phyloP scores from a whole-genome alignment of 1,140 invertebrate genomes.

The Drosophila serrata region DNA sequence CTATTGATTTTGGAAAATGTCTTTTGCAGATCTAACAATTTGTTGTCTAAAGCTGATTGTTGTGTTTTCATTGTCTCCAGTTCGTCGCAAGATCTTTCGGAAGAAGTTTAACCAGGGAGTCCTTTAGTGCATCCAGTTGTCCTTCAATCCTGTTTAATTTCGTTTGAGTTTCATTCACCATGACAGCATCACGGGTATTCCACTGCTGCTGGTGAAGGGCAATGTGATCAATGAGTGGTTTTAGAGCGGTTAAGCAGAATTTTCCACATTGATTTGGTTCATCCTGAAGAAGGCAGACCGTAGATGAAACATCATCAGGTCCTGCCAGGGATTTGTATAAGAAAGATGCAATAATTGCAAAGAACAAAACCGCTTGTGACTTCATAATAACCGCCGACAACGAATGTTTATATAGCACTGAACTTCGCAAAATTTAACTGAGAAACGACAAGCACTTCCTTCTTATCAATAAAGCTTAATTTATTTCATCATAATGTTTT shows the following conservation, averaged over 20 bases:
- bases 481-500: not conserved
- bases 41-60: not conserved
- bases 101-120: not conserved
- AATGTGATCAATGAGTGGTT: slow-evolving; percentile 17
- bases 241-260: slow-evolving; percentile 4
- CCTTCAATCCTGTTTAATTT: slow-evolving; percentile 2
- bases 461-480: not conserved
- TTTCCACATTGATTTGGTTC: slow-evolving; percentile 1
- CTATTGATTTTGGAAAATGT: not conserved
- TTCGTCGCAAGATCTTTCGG: not conserved
- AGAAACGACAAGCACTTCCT: not conserved
- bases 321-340: not conserved
- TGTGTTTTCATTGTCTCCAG: not conserved
- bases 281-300: slow-evolving; percentile 1
- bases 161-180: not conserved
- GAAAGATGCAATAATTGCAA: not conserved
- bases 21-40: not conserved
- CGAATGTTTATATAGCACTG: not conserved
- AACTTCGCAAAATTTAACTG: not conserved
- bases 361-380: not conserved
- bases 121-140: not conserved
- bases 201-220: slow-evolving; percentile 10
- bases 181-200: not conserved
- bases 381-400: not conserved
- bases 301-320: too few species aligned